Evolutionary conservation across 2,797 vertebrate genomes (phyloP).

Genomic region (Microtus obscurus): DNA sequence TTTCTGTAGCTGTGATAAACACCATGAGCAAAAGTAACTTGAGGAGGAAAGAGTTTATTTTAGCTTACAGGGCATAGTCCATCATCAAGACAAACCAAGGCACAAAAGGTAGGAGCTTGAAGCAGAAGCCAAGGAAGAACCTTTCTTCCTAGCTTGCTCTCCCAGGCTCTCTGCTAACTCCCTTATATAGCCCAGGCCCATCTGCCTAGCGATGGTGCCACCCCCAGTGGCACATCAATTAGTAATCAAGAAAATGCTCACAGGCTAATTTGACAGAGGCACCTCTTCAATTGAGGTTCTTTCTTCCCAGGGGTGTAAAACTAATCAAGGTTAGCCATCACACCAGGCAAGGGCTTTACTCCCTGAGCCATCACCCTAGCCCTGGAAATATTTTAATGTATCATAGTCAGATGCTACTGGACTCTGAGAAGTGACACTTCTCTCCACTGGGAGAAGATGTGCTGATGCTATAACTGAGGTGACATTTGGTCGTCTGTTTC

Average conservation of each 20-base stretch:
- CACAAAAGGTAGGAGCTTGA: not conserved
- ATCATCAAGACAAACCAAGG: not conserved
- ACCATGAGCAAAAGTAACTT: not conserved
- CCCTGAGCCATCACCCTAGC: not conserved
- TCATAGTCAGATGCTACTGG: not conserved
- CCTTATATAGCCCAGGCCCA: not conserved
- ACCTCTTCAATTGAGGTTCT: not conserved
- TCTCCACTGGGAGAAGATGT: not conserved
- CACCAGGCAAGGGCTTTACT: not conserved
- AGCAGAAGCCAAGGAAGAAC: not conserved
- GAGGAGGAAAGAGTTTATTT: not conserved
- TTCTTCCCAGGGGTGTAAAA: not conserved
- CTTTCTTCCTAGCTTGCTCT: not conserved
- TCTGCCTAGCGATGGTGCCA: not conserved
- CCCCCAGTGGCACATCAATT: not conserved
- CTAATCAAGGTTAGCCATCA: not conserved
- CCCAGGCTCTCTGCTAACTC: not conserved
- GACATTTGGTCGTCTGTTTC: constrained; percentile 34
- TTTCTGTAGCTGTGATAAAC: not conserved
- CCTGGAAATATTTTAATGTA: not conserved
- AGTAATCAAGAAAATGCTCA: not conserved
- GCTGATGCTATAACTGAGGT: not conserved
- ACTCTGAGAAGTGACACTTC: not conserved
- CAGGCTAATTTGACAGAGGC: not conserved
- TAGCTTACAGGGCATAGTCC: not conserved